Conservation (phyloP, 2,113 vertebrate species). For the Hyperopisus bebe region DNA sequence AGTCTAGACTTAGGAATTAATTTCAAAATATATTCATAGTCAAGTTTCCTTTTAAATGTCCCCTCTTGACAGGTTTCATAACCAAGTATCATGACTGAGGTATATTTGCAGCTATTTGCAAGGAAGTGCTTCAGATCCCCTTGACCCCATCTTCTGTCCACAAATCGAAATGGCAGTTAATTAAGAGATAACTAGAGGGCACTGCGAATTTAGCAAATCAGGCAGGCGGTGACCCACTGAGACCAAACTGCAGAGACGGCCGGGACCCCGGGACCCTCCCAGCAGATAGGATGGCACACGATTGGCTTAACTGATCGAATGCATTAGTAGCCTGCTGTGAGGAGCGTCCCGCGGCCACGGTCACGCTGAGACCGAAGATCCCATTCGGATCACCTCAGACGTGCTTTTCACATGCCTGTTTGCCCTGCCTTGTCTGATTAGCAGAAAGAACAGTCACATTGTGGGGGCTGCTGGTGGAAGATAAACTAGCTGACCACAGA, state of each 20-base stretch:
- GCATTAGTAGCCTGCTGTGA: not conserved
- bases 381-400: not conserved
- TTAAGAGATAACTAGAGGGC: constrained; percentile 27
- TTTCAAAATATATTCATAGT: constrained; percentile 17
- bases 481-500: not conserved
- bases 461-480: not conserved
- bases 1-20: not conserved
- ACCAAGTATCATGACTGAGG: not conserved
- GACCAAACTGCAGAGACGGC: not conserved
- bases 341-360: not conserved
- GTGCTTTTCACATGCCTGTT: not conserved
- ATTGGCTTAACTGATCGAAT: not conserved
- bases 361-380: not conserved
- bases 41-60: constrained; percentile 22
- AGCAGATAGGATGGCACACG: not conserved
- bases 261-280: not conserved
- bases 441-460: not conserved
- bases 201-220: not conserved
- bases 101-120: not conserved
- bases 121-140: not conserved
- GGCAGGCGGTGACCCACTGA: not conserved
- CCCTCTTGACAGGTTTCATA: not conserved
- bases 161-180: constrained; percentile 26
- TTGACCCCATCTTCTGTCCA: not conserved
- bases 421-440: not conserved